phyloP scores from a whole-genome alignment of 2,888 invertebrate species.

The Drosophila austrosaltans region DNA sequence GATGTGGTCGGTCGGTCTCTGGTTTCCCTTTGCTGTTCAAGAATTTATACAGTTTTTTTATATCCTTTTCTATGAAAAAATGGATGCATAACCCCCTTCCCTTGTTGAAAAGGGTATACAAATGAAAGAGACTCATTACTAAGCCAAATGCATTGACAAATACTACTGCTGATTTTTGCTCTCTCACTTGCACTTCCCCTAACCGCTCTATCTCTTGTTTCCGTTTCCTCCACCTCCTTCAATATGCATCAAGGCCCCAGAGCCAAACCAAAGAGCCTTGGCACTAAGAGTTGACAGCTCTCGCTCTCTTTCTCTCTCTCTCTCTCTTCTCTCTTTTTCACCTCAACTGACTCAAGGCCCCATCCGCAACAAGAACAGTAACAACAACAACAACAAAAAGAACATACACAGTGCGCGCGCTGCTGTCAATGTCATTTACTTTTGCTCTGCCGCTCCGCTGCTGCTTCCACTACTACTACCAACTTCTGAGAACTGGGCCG shows the following conservation, averaged over 20 bases:
- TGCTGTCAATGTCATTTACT: slow-evolving; percentile 21
- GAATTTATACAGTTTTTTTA: slow-evolving; percentile 1
- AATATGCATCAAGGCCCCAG: slow-evolving; percentile 31
- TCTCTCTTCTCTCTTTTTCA: slow-evolving; percentile 1
- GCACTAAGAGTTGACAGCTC: slow-evolving; percentile 68
- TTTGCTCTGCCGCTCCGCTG: slow-evolving; percentile 21
- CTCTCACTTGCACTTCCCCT: background rate
- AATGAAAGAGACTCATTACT: slow-evolving; percentile 7
- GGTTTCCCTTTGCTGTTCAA: background rate
- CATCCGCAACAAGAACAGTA: slow-evolving; percentile 14
- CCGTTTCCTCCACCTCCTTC: slow-evolving; percentile 3
- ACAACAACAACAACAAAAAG: slow-evolving; percentile 14
- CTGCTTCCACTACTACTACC: slow-evolving; percentile 25
- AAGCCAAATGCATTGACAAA: slow-evolving; percentile 5
- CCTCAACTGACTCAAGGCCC: slow-evolving; percentile 15
- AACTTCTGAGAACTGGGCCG: slow-evolving; percentile 64
- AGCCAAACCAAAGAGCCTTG: slow-evolving; percentile 68
- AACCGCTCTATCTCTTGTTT: background rate
- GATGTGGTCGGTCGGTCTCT: background rate
- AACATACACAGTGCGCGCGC: slow-evolving; percentile 15
- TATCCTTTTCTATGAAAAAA: background rate
- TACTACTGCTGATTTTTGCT: slow-evolving; percentile 20
- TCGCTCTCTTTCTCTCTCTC: slow-evolving; percentile 42
- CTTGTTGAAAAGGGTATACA: background rate
- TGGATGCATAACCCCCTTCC: background rate